Conservation (phyloP, 2,888 invertebrate genomes). For the Diarsia mendica region DNA sequence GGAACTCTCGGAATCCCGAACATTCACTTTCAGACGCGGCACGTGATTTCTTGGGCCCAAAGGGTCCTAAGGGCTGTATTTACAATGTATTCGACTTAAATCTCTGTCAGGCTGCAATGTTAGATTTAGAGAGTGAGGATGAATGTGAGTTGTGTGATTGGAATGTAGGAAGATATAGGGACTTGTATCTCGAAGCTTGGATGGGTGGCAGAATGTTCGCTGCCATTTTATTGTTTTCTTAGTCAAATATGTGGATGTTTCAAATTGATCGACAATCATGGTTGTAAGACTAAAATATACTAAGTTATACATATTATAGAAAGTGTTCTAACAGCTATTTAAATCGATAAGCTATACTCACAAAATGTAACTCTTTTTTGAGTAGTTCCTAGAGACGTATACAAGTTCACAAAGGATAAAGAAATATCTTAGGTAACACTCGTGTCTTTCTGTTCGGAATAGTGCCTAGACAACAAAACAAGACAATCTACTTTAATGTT, state of each 20-base stretch:
- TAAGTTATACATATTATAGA: background rate
- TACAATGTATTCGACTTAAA: slow-evolving; percentile 64
- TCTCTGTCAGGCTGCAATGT: slow-evolving; percentile 61
- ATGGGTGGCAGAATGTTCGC: background rate
- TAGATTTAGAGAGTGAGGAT: slow-evolving; percentile 53
- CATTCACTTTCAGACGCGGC: slow-evolving; percentile 55
- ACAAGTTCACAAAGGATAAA: too few relatives aligned
- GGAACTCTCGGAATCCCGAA: slow-evolving; percentile 55
- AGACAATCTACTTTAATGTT: background rate
- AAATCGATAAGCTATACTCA: background rate
- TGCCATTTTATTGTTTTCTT: background rate
- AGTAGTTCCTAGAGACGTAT: background rate
- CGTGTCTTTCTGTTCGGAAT: background rate
- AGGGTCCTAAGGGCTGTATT: slow-evolving; percentile 48
- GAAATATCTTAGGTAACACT: too few relatives aligned
- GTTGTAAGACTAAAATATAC: background rate
- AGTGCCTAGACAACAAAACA: background rate
- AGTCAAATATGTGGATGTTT: background rate
- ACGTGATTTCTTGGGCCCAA: slow-evolving; percentile 54
- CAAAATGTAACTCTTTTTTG: background rate
- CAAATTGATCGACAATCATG: background rate
- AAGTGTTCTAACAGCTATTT: too few relatives aligned
- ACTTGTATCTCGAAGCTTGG: background rate
- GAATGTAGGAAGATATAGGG: slow-evolving; percentile 19
- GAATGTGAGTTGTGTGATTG: slow-evolving; percentile 33